A percentile compares a stretch with the other conserved stretches of the same genome.
These are phyloP conservation scores for Plutella xylostella DNA, from an alignment of 2,888 invertebrate species.

Conservation along the genomic window DNA sequence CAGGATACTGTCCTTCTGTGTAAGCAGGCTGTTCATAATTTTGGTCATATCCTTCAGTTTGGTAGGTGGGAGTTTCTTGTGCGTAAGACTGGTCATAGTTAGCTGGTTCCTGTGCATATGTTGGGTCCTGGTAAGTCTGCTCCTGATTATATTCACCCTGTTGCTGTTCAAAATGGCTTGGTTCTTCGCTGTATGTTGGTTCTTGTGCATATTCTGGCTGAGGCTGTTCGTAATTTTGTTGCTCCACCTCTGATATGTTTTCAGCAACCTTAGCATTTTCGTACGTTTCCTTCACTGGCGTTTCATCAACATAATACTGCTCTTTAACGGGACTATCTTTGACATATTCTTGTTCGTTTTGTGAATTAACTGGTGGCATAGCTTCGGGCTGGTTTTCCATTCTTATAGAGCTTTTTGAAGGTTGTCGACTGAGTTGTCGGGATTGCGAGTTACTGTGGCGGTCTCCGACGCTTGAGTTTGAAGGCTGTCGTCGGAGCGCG, in stretches of 20 bases:
- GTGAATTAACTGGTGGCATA: slow-evolving; percentile 13
- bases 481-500: slow-evolving; percentile 16
- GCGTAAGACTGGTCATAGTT: too few species aligned
- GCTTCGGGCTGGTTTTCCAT: slow-evolving; percentile 21
- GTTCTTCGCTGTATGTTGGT: slow-evolving; percentile 4
- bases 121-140: too few species aligned
- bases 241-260: slow-evolving; percentile 1
- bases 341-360: slow-evolving; percentile 16
- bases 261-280: slow-evolving; percentile 14
- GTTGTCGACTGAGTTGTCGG: slow-evolving; percentile 20
- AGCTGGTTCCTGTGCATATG: too few species aligned
- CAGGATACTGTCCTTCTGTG: slow-evolving; percentile 15
- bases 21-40: slow-evolving; percentile 20
- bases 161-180: background rate
- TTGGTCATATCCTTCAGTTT: slow-evolving; percentile 31
- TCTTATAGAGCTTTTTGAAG: slow-evolving; percentile 29
- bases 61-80: too few species aligned
- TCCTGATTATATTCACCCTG: too few species aligned
- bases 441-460: slow-evolving; percentile 21
- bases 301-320: background rate
- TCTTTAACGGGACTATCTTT: too few species aligned
- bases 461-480: slow-evolving; percentile 24
- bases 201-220: slow-evolving; percentile 12
- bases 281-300: slow-evolving; percentile 5
- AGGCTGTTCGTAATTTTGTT: slow-evolving; percentile 11